Evolutionary conservation across 2,888 invertebrate species (phyloP), one percentile per base, ranked within the genome.

Genomic region (Pelosia muscerda): DNA sequence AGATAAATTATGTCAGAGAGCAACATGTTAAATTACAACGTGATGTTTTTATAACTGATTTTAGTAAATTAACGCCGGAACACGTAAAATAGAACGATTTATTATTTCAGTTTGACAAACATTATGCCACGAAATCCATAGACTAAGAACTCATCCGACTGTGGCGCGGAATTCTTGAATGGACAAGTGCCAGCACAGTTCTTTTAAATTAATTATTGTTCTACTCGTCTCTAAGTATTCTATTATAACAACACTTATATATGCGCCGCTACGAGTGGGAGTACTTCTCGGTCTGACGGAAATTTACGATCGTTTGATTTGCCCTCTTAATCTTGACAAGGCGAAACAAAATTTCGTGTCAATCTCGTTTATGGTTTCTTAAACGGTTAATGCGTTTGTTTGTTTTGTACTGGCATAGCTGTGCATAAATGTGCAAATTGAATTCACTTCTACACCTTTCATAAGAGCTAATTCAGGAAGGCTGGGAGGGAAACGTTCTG

Each of bases 151-250:
- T 53, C 59, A 38, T 56, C 67, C 42, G 77, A 73, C 78, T 77
- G 75, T 71, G 74, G 78, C 82, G 72, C 81, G 86, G 89, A 90
- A 90, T 91, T 90, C 91, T 75, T 84, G 81, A 79, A 86, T 94
- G 93, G 94, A 89, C 81, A 82, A 81, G 84, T 92, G 94, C 94
- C 94, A 94, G 84, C 84, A 77, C 86, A 86, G 82, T 88, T 91
- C 90, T 92, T 93, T 90, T 88, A 92, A 90, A 93, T 94, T 93
- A 94, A 94, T 95, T 94, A 94, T 93, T 92, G 90, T 94, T 94
- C 91, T 92, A 92, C 91, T 88, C 87, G 85, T 84, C 88, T 91
- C 88, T 91, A 90, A 92, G 92, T 86, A 90, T 92, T 89, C 88
- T 91, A 89, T 90, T 92, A 94, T 90, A 93, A 91, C 89, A 91